phyloP scores from a whole-genome alignment of 1,140 invertebrate species.

The Lithobius niger region DNA sequence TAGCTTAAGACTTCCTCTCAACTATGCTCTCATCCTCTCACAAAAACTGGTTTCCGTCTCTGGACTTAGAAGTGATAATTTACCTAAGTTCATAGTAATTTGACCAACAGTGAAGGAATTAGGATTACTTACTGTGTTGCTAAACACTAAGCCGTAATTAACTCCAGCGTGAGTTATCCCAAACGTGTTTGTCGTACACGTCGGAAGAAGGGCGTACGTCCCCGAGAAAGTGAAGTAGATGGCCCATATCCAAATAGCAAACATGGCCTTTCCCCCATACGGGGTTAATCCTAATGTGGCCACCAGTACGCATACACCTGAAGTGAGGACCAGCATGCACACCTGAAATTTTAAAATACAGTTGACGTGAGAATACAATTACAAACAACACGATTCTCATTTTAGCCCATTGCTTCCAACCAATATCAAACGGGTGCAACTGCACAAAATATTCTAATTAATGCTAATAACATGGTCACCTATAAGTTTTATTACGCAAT shows the following conservation, averaged over 20 bases:
- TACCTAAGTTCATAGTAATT: neutral
- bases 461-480: too few species aligned
- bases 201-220: slow-evolving; percentile 26
- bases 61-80: neutral
- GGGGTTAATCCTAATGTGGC: neutral
- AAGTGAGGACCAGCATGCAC: neutral
- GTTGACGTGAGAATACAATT: too few species aligned
- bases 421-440: neutral
- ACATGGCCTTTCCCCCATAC: slow-evolving; percentile 26
- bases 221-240: slow-evolving; percentile 27
- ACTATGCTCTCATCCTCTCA: too few species aligned
- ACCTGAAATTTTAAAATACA: neutral
- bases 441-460: too few species aligned
- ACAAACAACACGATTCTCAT: too few species aligned
- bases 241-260: slow-evolving; percentile 22
- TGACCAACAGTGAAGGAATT: neutral
- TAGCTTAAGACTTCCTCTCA: too few species aligned
- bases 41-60: too few species aligned
- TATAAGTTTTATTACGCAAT: too few species aligned
- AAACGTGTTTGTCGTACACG: slow-evolving; percentile 22
- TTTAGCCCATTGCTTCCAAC: neutral
- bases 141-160: slow-evolving; percentile 25
- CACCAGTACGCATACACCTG: neutral
- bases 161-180: slow-evolving; percentile 21
- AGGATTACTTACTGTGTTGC: slow-evolving; percentile 18